Conservation (phyloP, 2,797 vertebrate genomes). For the Siniperca scherzeri region DNA sequence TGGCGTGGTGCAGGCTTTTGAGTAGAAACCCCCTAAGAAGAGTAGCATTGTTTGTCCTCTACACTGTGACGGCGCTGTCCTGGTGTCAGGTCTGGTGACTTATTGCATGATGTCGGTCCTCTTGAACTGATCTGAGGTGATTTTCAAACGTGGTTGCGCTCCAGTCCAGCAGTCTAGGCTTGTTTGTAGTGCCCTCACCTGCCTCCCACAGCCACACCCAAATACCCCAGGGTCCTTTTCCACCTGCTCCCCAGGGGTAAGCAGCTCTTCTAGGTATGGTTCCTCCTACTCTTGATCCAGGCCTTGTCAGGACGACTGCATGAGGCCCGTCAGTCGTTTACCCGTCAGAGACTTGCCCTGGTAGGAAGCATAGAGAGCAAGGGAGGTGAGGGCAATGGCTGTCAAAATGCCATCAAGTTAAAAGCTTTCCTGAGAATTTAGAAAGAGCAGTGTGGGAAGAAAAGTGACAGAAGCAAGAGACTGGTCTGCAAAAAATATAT, state of each 20-base stretch:
- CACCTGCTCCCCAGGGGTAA: constrained; percentile 45
- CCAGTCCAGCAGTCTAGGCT: constrained; percentile 44
- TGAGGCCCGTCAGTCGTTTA: constrained; percentile 98
- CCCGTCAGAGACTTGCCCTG: constrained; percentile 97
- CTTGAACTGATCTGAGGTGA: constrained; percentile 53
- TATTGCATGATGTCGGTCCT: constrained; percentile 80
- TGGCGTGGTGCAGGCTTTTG: constrained; percentile 24
- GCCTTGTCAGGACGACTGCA: constrained; percentile 97
- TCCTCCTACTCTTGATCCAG: constrained; percentile 62
- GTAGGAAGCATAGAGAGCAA: background rate
- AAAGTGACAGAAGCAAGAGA: background rate
- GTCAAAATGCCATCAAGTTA: constrained; percentile 6
- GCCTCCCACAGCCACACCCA: constrained; percentile 53
- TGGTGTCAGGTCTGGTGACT: constrained; percentile 74
- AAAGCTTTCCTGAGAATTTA: constrained; percentile 34
- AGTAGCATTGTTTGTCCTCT: constrained; percentile 50
- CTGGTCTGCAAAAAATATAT: background rate
- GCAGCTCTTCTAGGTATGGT: constrained; percentile 62
- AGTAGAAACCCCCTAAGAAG: constrained; percentile 61
- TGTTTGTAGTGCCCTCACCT: constrained; percentile 20
- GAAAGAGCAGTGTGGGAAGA: background rate
- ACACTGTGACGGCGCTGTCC: constrained; percentile 64
- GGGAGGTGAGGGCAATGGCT: background rate
- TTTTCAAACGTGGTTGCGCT: constrained; percentile 41
- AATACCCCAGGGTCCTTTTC: constrained; percentile 45